Conservation (phyloP, 2,797 vertebrate species). For the Hydrophis major region DNA sequence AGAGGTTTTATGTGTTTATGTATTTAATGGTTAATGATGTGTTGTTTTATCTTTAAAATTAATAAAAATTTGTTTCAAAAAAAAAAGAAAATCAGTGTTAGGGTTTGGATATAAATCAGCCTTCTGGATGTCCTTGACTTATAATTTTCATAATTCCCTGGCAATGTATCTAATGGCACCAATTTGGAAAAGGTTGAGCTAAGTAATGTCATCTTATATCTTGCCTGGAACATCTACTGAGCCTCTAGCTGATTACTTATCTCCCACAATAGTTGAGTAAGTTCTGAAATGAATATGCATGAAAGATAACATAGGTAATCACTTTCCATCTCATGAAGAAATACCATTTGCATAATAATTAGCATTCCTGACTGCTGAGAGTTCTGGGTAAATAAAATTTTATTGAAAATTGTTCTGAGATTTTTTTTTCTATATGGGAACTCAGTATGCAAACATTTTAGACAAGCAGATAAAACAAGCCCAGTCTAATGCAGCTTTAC, state of each 20-base stretch:
- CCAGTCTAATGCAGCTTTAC: not conserved
- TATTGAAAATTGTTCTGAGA: not conserved
- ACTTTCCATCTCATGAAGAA: not conserved
- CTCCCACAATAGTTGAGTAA: not conserved
- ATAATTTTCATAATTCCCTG: not conserved
- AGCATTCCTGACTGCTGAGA: not conserved
- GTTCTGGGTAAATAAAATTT: not conserved
- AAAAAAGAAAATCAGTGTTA: not conserved
- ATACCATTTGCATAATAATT: not conserved
- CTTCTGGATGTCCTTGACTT: not conserved
- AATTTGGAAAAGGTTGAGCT: not conserved
- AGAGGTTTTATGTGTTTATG: too few species aligned
- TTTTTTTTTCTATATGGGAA: not conserved
- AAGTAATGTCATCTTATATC: not conserved
- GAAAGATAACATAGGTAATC: not conserved
- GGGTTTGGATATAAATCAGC: not conserved
- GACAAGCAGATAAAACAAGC: not conserved
- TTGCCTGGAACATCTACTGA: not conserved
- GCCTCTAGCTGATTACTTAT: not conserved
- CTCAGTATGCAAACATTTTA: not conserved
- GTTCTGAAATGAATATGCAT: not conserved
- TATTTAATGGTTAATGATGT: too few species aligned
- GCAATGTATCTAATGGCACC: not conserved
- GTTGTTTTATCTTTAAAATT: too few species aligned
- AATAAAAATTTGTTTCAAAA: too few species aligned